Percentiles rank a stretch among this genome's conserved stretches.
These are phyloP conservation scores for Aphelinus atriplicis DNA, from an alignment of 1,140 invertebrate species.

Conservation along the genomic window DNA sequence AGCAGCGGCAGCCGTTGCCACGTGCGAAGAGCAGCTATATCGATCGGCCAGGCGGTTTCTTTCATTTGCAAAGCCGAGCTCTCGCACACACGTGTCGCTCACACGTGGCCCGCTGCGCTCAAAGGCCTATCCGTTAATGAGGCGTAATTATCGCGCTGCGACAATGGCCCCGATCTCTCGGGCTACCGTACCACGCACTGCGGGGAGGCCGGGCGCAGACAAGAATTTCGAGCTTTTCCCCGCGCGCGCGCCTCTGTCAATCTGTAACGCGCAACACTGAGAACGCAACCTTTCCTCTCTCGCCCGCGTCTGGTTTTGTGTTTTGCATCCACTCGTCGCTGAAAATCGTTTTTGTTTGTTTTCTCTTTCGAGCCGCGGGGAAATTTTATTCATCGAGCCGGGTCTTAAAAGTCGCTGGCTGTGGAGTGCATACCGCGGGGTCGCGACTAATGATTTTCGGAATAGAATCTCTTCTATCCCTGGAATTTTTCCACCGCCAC, in stretches of 20 bases:
- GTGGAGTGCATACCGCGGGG: too few relatives aligned
- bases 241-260: neutral
- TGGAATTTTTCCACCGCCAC: too few relatives aligned
- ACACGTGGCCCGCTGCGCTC: neutral
- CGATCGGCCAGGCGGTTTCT: constrained; percentile 2
- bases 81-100: constrained; percentile 21
- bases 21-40: neutral
- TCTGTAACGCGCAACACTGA: neutral
- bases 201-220: too few relatives aligned
- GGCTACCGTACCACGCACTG: too few relatives aligned
- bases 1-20: too few relatives aligned
- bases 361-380: too few relatives aligned
- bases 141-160: constrained; percentile 12
- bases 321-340: neutral
- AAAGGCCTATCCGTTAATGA: constrained; percentile 28
- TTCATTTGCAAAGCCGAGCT: neutral
- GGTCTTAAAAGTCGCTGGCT: too few relatives aligned
- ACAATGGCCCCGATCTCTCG: constrained; percentile 2
- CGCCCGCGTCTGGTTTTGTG: neutral
- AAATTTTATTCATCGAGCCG: too few relatives aligned
- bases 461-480: too few relatives aligned
- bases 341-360: neutral
- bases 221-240: neutral
- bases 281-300: too few relatives aligned
- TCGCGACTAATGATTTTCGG: too few relatives aligned